Conservation (phyloP, 2,797 vertebrate genomes). For the Microhierax caerulescens region DNA sequence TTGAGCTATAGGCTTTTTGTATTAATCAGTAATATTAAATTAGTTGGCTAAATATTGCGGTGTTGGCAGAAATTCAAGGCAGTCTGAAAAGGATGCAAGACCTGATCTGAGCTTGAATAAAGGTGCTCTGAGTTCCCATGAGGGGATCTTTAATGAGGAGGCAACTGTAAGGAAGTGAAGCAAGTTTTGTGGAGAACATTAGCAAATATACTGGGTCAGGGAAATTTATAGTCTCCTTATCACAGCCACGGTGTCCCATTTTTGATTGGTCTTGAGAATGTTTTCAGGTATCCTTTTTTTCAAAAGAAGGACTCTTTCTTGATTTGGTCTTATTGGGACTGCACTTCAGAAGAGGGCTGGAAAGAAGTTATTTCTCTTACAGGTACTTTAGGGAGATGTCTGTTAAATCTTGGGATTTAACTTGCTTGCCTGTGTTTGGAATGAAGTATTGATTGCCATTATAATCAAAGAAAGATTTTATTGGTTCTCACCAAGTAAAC, state of each 20-base stretch:
- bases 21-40: conserved; percentile 55
- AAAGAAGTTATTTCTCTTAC: not conserved
- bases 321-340: not conserved
- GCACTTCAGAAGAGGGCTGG: not conserved
- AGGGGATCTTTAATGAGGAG: not conserved
- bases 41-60: conserved; percentile 39
- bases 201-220: not conserved
- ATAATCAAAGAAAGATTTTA: conserved; percentile 26
- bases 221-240: not conserved
- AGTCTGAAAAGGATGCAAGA: not conserved
- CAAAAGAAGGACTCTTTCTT: not conserved
- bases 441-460: not conserved
- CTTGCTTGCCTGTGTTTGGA: not conserved
- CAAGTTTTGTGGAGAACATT: not conserved
- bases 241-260: not conserved
- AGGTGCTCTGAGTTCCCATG: not conserved
- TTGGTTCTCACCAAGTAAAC: conserved; percentile 7
- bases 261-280: not conserved
- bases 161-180: not conserved
- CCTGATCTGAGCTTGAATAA: not conserved
- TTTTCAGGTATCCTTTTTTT: not conserved
- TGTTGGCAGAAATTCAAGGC: conserved; percentile 32
- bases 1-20: conserved; percentile 38
- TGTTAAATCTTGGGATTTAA: conserved; percentile 15
- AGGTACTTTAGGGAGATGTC: not conserved